Evolutionary conservation across 2,888 invertebrate species (phyloP).

Genomic region (Caenorhabditis angaria): DNA sequence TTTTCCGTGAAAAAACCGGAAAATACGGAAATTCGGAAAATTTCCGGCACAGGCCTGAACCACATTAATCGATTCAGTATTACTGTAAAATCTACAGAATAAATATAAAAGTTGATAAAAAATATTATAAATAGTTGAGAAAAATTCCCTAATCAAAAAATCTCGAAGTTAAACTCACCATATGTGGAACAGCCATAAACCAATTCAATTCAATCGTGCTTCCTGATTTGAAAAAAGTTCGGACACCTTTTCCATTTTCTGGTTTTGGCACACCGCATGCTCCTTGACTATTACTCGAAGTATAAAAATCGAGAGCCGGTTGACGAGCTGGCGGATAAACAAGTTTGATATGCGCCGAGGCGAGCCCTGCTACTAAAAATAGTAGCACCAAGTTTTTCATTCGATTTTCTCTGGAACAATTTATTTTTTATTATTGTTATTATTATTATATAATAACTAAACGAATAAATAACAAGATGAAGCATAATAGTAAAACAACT

Average conservation of each 20-base stretch:
- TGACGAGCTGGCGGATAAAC: slow-evolving; percentile 55
- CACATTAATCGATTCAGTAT: no score
- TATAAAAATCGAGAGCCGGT: slow-evolving; percentile 89
- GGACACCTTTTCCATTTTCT: slow-evolving; percentile 41
- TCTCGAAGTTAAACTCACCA: slow-evolving; percentile 78
- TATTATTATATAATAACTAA: not conserved
- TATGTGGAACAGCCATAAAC: slow-evolving; percentile 92
- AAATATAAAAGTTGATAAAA: no score
- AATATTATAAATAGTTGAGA: no score
- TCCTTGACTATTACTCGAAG: slow-evolving; percentile 86
- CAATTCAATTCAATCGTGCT: slow-evolving; percentile 88
- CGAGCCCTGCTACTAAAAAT: slow-evolving; percentile 21
- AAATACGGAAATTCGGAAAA: no score
- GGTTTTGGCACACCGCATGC: slow-evolving; percentile 95
- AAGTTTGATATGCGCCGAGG: slow-evolving; percentile 53
- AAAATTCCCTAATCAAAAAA: no score
- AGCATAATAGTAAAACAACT: not conserved
- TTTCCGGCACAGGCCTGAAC: no score
- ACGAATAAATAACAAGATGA: not conserved
- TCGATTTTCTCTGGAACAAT: not conserved
- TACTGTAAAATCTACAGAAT: no score
- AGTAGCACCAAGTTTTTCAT: slow-evolving; percentile 16
- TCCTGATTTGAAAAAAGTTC: slow-evolving; percentile 76
- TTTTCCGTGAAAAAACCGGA: no score
- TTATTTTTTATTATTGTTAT: no score